Conservation (phyloP, 2,113 vertebrate genomes). For the Pterocles orientalis region DNA sequence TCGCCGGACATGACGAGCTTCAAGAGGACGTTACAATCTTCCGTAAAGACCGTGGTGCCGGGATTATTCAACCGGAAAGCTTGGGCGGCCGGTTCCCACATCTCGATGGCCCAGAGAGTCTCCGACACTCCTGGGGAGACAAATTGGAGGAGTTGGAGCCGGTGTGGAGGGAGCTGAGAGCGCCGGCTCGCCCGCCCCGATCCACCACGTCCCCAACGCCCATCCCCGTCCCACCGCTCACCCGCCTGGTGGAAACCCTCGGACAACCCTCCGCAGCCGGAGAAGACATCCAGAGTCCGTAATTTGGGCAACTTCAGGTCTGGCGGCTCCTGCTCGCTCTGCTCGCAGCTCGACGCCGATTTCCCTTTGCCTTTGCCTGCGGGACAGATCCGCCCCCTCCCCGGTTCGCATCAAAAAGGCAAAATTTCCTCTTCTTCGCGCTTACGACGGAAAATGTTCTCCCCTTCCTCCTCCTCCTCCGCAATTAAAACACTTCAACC, state of each 20-base stretch:
- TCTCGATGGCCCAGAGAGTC: constrained; percentile 94
- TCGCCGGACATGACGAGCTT: constrained; percentile 96
- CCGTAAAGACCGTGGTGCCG: constrained; percentile 90
- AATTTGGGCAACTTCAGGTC: constrained; percentile 78
- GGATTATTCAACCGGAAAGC: constrained; percentile 96
- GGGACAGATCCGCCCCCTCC: fast-evolving
- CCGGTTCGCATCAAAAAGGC: background rate
- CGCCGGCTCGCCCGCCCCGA: background rate
- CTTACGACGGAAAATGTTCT: background rate
- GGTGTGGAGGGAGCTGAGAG: no score
- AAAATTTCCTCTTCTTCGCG: background rate
- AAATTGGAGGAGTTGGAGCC: background rate
- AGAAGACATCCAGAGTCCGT: constrained; percentile 92
- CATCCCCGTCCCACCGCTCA: constrained; percentile 5
- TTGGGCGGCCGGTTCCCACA: constrained; percentile 98
- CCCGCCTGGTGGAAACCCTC: constrained; percentile 98
- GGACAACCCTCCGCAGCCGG: constrained; percentile 92
- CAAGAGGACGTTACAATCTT: constrained; percentile 93
- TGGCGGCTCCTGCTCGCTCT: constrained; percentile 67
- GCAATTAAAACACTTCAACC: background rate
- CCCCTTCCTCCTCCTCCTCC: no score
- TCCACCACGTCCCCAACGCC: fast-evolving
- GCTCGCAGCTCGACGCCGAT: constrained; percentile 60
- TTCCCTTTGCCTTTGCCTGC: constrained; percentile 89
- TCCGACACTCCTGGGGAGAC: constrained; percentile 75